Evolutionary conservation across 2,113 vertebrate species (phyloP).

Genomic region (Ptilorrhoa leucosticta): DNA sequence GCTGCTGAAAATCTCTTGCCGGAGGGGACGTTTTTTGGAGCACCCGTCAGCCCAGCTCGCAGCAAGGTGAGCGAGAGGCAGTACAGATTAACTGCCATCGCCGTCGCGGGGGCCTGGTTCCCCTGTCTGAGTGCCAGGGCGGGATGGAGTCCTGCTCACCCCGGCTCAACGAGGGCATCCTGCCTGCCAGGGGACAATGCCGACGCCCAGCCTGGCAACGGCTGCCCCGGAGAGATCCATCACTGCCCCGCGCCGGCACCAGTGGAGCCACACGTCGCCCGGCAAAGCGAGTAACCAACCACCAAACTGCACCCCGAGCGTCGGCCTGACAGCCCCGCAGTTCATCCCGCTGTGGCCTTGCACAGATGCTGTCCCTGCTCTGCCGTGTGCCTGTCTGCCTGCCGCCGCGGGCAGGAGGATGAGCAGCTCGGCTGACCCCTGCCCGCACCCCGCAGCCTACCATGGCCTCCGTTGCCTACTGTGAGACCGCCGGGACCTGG

Average conservation of each 20-base stretch:
- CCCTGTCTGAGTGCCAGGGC: accelerated
- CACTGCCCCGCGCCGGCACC: background rate
- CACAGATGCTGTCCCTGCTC: background rate
- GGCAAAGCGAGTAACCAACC: background rate
- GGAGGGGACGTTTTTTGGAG: background rate
- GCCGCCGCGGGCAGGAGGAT: background rate
- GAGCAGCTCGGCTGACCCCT: background rate
- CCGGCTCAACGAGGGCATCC: background rate
- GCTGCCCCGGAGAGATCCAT: background rate
- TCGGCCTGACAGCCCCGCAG: background rate
- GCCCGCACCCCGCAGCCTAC: background rate
- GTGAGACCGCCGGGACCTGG: background rate
- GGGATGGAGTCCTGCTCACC: background rate
- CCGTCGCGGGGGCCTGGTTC: background rate
- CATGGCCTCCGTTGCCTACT: accelerated
- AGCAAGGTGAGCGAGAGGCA: background rate
- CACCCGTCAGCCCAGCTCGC: background rate
- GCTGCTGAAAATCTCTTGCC: constrained; percentile 1
- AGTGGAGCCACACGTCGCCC: background rate
- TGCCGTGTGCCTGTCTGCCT: background rate
- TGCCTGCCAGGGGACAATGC: background rate
- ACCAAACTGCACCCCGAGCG: background rate
- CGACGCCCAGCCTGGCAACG: background rate
- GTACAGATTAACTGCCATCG: accelerated
- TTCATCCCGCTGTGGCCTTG: background rate